These are phyloP conservation scores for Panurus biarmicus DNA, from an alignment of 2,113 vertebrate species.

Conservation along the genomic window DNA sequence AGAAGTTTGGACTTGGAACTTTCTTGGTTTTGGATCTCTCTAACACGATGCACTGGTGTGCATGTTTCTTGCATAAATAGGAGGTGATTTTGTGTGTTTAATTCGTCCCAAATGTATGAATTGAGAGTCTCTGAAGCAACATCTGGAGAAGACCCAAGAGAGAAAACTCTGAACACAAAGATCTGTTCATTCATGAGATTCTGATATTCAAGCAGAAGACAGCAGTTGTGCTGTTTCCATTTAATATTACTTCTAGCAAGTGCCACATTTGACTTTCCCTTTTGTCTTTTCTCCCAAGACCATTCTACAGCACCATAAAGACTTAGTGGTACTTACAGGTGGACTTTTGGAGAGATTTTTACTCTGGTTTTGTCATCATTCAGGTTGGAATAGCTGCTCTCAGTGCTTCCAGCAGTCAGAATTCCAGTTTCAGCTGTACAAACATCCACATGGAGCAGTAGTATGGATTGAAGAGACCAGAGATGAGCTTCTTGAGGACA, in stretches of 20 bases:
- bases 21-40: background rate
- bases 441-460: background rate
- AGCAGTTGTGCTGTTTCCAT: background rate
- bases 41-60: background rate
- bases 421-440: background rate
- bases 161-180: background rate
- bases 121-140: constrained; percentile 3
- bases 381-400: background rate
- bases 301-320: background rate
- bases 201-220: background rate
- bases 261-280: background rate
- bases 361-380: background rate
- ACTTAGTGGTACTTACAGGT: background rate
- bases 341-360: background rate
- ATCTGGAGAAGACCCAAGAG: constrained; percentile 26
- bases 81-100: background rate
- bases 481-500: background rate
- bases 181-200: background rate
- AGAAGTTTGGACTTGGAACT: background rate
- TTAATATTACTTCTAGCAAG: background rate
- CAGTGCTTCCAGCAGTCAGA: background rate
- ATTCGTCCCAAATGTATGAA: background rate
- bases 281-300: background rate
- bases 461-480: background rate
- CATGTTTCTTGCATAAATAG: background rate